Evolutionary conservation across 2,888 invertebrate genomes (phyloP).

Genomic region (Eristalinus sepulchralis): DNA sequence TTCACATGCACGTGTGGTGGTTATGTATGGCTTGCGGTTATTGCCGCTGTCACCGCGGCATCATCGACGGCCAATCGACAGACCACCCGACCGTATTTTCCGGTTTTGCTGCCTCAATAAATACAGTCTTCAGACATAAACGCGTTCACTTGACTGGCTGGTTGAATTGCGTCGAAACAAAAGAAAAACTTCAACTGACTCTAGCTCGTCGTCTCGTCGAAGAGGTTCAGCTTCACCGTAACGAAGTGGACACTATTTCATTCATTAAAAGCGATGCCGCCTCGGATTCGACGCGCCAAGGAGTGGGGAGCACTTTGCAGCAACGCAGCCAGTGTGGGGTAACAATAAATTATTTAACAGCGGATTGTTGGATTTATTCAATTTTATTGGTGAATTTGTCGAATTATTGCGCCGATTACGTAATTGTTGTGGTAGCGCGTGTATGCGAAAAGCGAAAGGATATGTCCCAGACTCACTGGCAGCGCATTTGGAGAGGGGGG

Average conservation of each 20-base stretch:
- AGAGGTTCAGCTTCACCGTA: constrained; percentile 27
- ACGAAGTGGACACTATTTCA: constrained; percentile 54
- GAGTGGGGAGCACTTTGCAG: not conserved
- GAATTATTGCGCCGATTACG: constrained; percentile 17
- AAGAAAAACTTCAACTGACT: not conserved
- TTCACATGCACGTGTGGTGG: not conserved
- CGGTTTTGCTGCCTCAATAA: constrained; percentile 48
- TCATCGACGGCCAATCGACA: constrained; percentile 42
- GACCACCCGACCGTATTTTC: constrained; percentile 60
- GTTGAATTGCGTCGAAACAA: constrained; percentile 7
- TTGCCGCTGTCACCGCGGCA: constrained; percentile 52
- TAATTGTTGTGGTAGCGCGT: constrained; percentile 34
- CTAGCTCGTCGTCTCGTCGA: not conserved
- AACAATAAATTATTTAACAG: constrained; percentile 49
- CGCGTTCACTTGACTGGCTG: not conserved
- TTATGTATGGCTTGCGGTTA: constrained; percentile 37
- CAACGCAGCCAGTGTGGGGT: constrained; percentile 1
- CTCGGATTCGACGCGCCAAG: not conserved
- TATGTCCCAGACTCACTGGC: not conserved
- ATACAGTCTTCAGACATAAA: constrained; percentile 31
- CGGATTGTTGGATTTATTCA: constrained; percentile 44
- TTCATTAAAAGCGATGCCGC: constrained; percentile 47
- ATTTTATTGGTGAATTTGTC: constrained; percentile 45
- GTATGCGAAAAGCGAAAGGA: not conserved
- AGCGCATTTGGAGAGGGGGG: not conserved